These are phyloP conservation scores for Megaceryle torquata DNA, from an alignment of 2,113 vertebrate species.

Conservation along the genomic window DNA sequence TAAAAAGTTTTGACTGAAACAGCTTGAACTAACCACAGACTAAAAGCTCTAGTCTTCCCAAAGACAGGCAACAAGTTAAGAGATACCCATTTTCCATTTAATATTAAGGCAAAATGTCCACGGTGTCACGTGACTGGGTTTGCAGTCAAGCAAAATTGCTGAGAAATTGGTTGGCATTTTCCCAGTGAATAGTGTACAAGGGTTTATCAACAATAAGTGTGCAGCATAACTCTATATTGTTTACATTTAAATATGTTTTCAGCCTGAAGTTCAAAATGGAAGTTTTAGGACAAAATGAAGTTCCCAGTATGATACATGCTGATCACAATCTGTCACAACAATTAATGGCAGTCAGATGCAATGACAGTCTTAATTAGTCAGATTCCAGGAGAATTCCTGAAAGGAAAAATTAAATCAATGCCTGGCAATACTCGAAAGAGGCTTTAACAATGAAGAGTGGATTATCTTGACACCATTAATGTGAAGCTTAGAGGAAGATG, in stretches of 20 bases:
- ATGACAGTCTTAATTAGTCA: not conserved
- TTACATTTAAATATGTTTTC: not conserved
- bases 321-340: not conserved
- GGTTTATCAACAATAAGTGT: fast-evolving
- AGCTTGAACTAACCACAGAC: not conserved
- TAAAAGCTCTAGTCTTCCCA: not conserved
- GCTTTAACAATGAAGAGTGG: not conserved
- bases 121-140: not conserved
- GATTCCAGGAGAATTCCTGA: not conserved
- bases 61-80: not conserved
- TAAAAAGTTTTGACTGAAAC: not conserved
- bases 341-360: not conserved
- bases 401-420: not conserved
- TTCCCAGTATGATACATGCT: not conserved
- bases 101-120: not conserved
- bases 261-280: not conserved
- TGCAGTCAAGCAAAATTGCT: not conserved
- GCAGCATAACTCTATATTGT: not conserved
- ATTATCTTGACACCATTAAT: not conserved
- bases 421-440: not conserved
- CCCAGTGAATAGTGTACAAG: not conserved
- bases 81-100: not conserved
- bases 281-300: not conserved
- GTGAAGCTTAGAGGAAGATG: not conserved
- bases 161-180: not conserved